Evolutionary conservation across 2,113 vertebrate species (phyloP), one percentile per base, ranked within the genome.

Genomic region (Piprites chloris): DNA sequence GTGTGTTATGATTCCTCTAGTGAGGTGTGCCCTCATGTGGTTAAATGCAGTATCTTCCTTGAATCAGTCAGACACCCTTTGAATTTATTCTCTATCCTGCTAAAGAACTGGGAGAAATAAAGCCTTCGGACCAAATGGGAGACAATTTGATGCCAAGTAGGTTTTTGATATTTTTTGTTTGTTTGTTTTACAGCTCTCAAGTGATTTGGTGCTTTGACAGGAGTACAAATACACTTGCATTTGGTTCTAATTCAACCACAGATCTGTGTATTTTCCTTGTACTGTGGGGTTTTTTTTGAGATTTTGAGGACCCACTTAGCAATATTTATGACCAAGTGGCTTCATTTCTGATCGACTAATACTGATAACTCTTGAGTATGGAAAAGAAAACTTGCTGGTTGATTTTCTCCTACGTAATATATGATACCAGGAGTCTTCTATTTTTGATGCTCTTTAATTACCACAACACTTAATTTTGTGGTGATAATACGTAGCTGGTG

Each of bases 21-120:
- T 20, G 67, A 42, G 71, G 66, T 92, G 35, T 96, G 96, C 96
- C 96, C 96, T 95, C 96, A 12, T 92, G 96, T 95, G 96, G 96
- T 59, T 87, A 59, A 71, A 80, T 23, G 47, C 66, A 91, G 14
- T 33, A 93, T 39, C 14, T 63, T 41, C 68, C 15, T 33, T 56
- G 9, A 42, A 13, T 61, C 47, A 68, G 9, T 15, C 75, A 1
- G 2, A 6, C 41, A 24, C 2, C 13, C 23, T 87, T 37, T 26
- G 46, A 55, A 26, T 76, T 91, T 69, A 7, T 50, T 72, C 27
- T 61, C 10, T 61, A 0, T 47, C 58, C 50, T 46, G 4, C 33
- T 59, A 3, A 59, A 74, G 50, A 62, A 16, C 8, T 5, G 12
- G 7, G 65, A 71, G 35, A 49, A 84, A 32, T 24, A 33, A 53